Evolutionary conservation across 2,888 invertebrate species (phyloP).

Genomic region (Ornithoptera priamus): DNA sequence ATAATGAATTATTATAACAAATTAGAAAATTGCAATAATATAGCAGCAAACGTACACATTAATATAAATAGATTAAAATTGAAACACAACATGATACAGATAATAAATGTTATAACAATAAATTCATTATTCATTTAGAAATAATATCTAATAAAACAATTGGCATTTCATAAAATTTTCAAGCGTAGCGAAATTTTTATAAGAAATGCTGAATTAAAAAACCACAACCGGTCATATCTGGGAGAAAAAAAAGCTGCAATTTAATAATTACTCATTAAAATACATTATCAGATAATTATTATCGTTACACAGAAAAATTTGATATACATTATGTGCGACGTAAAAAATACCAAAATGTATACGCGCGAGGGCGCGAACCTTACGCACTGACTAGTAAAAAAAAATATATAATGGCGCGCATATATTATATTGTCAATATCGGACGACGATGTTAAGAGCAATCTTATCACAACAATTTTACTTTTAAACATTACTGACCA

Average conservation of each 20-base stretch:
- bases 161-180: conserved; percentile 1
- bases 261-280: background rate
- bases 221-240: conserved; percentile 20
- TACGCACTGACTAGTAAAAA: conserved; percentile 18
- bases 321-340: background rate
- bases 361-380: conserved; percentile 11
- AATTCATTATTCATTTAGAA: conserved; percentile 15
- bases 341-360: conserved; percentile 4
- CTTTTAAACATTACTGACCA: background rate
- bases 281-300: background rate
- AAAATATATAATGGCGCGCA: conserved; percentile 5
- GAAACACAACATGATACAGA: conserved; percentile 16
- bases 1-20: background rate
- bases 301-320: background rate
- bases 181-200: conserved; percentile 10
- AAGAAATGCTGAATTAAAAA: conserved; percentile 9
- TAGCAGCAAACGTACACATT: conserved; percentile 8
- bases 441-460: background rate
- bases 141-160: conserved; percentile 7
- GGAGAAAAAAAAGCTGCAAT: conserved; percentile 3
- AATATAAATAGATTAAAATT: conserved; percentile 10
- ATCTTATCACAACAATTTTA: conserved; percentile 1
- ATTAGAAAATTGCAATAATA: background rate
- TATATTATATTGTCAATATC: background rate
- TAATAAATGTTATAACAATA: conserved; percentile 10